Conservation (phyloP, 64 coral and sea anemone species). For the Hydrozoanthus tunicans region DNA sequence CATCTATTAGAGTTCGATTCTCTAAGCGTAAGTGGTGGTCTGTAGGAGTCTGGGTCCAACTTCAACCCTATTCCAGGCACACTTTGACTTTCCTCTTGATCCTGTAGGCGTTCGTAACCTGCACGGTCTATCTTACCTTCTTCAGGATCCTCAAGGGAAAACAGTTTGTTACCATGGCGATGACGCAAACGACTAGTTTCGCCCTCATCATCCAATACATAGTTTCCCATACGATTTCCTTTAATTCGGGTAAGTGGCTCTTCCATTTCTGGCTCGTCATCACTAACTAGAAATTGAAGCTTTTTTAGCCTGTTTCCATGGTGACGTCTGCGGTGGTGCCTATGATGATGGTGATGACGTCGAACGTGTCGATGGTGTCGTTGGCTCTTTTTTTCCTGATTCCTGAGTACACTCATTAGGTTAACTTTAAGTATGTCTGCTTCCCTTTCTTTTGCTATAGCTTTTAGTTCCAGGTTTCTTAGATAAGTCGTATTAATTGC, state of each 20-base stretch:
- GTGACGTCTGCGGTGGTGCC: slow-evolving; percentile 9
- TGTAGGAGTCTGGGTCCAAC: slow-evolving; percentile 40
- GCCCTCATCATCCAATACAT: background rate
- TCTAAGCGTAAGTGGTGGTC: background rate
- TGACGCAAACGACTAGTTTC: background rate
- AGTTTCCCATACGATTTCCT: background rate
- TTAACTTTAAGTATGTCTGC: slow-evolving; percentile 1
- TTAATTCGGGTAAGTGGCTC: background rate
- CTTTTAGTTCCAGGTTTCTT: background rate
- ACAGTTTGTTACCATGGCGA: background rate
- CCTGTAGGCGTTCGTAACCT: background rate
- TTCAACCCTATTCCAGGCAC: slow-evolving; percentile 1
- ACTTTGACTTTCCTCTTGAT: background rate
- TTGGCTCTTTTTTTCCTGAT: slow-evolving; percentile 3
- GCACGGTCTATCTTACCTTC: background rate
- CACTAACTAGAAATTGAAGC: slow-evolving; percentile 1
- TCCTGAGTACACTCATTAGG: slow-evolving; percentile 18
- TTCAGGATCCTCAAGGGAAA: background rate
- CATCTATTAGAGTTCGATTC: background rate
- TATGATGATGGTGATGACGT: background rate
- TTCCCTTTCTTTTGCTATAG: slow-evolving; percentile 1
- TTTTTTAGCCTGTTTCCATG: slow-evolving; percentile 29
- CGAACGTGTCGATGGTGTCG: background rate
- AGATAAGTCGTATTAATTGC: background rate
- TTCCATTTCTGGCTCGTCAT: background rate